These are phyloP conservation scores for Acinonyx jubatus DNA, from an alignment of 2,113 vertebrate genomes.

Conservation along the genomic window DNA sequence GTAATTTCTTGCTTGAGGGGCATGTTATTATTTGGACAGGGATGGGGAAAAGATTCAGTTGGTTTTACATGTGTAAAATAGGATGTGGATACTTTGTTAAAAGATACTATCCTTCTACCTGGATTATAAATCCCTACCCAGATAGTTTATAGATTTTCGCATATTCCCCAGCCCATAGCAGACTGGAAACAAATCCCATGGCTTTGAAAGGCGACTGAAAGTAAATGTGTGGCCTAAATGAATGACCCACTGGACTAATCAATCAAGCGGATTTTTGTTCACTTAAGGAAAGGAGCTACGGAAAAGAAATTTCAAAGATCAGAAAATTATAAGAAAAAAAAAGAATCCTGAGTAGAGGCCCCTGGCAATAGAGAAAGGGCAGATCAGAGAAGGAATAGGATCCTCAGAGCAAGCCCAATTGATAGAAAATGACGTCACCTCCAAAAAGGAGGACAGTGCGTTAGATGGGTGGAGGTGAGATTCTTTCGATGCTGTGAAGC, in stretches of 20 bases:
- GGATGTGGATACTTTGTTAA: background rate
- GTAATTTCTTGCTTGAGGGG: background rate
- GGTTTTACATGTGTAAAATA: background rate
- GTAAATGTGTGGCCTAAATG: background rate
- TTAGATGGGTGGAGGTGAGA: background rate
- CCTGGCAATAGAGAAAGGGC: background rate
- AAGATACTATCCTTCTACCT: background rate
- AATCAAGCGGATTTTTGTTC: background rate
- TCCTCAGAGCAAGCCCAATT: background rate
- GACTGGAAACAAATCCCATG: background rate
- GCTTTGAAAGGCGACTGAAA: background rate
- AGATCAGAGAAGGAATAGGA: background rate
- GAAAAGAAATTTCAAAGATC: background rate
- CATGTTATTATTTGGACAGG: background rate
- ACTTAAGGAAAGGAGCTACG: background rate
- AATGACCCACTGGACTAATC: background rate
- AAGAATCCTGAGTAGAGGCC: background rate
- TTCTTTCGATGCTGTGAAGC: background rate
- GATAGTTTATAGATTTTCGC: background rate
- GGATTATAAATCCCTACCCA: background rate
- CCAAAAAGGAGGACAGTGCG: background rate
- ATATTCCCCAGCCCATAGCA: background rate
- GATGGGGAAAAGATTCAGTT: background rate
- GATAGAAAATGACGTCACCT: background rate
- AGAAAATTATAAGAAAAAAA: background rate